Evolutionary conservation across 2,888 invertebrate species (phyloP).

Genomic region (Andrena bucephala): DNA sequence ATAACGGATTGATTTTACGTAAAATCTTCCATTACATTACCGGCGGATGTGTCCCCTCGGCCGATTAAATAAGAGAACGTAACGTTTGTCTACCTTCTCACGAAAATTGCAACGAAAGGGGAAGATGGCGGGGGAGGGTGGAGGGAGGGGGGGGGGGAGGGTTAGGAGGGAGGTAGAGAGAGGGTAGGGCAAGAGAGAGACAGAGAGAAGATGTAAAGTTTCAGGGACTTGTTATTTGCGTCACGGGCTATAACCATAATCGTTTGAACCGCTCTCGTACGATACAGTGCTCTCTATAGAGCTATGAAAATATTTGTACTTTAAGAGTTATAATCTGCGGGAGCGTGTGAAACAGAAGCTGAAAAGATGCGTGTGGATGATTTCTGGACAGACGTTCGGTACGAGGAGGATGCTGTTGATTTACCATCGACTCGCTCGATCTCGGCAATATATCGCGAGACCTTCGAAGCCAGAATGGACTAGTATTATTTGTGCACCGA

Average conservation of each 20-base stretch:
- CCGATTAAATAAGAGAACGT: neutral
- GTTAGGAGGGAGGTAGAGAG: neutral
- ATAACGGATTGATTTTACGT: conserved; percentile 68
- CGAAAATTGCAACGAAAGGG: neutral
- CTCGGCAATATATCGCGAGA: conserved; percentile 13
- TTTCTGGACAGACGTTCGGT: neutral
- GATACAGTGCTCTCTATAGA: conserved; percentile 15
- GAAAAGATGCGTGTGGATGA: neutral
- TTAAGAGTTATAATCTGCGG: conserved; percentile 16
- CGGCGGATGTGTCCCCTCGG: too few species aligned
- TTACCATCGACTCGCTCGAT: neutral
- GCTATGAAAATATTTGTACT: conserved; percentile 40
- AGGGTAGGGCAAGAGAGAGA: neutral
- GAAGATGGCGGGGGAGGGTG: too few species aligned
- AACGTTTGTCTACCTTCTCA: neutral
- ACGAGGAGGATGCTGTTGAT: neutral
- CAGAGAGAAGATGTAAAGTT: conserved; percentile 9
- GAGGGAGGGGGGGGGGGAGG: neutral
- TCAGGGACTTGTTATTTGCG: conserved; percentile 32
- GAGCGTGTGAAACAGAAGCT: neutral
- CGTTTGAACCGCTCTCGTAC: conserved; percentile 20
- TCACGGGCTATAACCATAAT: conserved; percentile 33
- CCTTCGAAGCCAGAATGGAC: conserved; percentile 1
- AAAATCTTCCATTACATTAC: conserved; percentile 31
- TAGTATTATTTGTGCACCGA: conserved; percentile 31